Base-by-base conservation (phyloP, 2,113 vertebrate species). In the Cardinalis cardinalis region DNA sequence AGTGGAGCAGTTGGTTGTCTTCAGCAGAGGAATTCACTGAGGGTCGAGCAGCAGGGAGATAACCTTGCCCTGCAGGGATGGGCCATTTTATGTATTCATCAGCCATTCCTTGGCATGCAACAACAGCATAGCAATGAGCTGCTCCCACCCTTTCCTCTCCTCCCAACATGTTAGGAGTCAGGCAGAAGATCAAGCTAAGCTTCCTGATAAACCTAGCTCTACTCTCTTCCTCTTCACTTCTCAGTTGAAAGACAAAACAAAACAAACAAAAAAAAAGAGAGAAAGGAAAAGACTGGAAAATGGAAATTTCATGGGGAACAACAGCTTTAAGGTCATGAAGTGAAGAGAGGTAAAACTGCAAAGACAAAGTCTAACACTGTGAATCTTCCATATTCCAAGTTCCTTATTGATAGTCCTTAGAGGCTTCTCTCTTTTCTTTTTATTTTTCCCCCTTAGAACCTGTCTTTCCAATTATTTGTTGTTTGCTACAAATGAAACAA, bases 111-210 rank as follows among this genome's bases (percentile, higher is more conserved):
- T 82, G 41, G 23, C n/a, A 29, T 38, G 59, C 40, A 83, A 69
- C 24, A 48, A 12, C 40, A 64, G 77, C 49, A 51, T 1, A 51
- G 69, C 73, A 69, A 64, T 34, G 49, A 69, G 49, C 16, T 75
- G 12, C 43, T 88, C 20, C 17, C 66, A 87, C 44, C 21, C 8
- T 51, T 82, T 61, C 55, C 48, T 88, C 3, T 1, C 77, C 55
- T 61, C 41, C 65, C 20, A 5, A 0, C 19, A 0, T 2, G 3
- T 5, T 46, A 23, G 24, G 28, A 56, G 24, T 4, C n/a, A 44
- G 65, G 60, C 31, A 73, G 59, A 41, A 55, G 59, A 32, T 32
- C 5, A 32, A 43, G 65, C 6, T 52, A 20, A 64, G 14, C 18
- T 84, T 56, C 41, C 20, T 32, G 3, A 18, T 9, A 73, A 55